Evolutionary conservation across 2,113 vertebrate species (phyloP), one percentile per base, ranked within the genome.

Genomic region (Actinemys pallida): DNA sequence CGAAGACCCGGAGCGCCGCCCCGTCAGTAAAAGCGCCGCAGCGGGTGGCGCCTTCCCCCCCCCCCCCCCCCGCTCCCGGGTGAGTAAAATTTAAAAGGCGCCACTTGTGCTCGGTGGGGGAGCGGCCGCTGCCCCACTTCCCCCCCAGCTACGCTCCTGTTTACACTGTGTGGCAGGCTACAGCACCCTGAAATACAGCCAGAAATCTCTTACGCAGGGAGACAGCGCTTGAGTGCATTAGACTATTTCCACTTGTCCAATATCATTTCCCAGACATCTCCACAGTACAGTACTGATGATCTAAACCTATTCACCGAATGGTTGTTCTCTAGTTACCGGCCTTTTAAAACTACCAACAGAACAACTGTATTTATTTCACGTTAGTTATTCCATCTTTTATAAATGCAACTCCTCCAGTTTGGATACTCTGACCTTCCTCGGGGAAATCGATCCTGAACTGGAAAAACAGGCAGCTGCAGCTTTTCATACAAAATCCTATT

Each of bases 31-130:
- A 50, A 50, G 50, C 2, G 14, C 50, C 14, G 13, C 50, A 5
- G 50, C 4, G 13, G 4, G 50, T 50, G 13, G 50, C 50, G 14
- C 50, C 49, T 50, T 14, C 14, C 14, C 14, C 16, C 16, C 14
- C 14, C 16, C 16, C 5, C 5, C 2, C 5, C 2, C 7, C 45
- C 45, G 4, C 14, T 50, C 50, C 50, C 4, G 1, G 50, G 50
- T 50, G 50, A 50, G 50, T 14, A 50, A 50, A 50, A 14, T 50
- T 16, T 5, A 50, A 50, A 50, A 50, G 50, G 50, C 5, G 13
- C 50, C 50, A 50, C 14, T 50, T 50, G 50, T 50, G 13, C 13
- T 50, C 13, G 13, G 13, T 50, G 50, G 5, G 50, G 13, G 13
- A 50, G 50, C 2, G 14, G 13, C 4, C 4, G 14, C 50, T 50